Percentiles rank a stretch among this genome's conserved stretches.
phyloP scores from a whole-genome alignment of 2,113 vertebrate genomes.

The Columba livia region DNA sequence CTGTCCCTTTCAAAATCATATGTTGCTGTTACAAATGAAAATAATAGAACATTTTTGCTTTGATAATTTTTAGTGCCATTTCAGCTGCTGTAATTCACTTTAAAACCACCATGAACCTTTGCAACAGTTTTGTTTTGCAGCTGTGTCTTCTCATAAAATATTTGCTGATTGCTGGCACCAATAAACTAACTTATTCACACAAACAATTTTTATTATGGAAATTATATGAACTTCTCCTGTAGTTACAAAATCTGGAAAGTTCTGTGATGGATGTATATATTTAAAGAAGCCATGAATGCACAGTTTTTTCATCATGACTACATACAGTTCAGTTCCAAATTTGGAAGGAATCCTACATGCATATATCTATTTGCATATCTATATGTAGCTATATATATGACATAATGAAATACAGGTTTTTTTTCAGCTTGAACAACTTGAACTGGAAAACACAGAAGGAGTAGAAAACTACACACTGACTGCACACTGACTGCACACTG shows the following conservation, averaged over 20 bases:
- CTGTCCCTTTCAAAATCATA: background rate
- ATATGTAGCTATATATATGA: background rate
- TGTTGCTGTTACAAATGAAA: background rate
- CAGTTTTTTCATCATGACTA: background rate
- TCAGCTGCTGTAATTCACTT: background rate
- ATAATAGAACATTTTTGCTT: background rate
- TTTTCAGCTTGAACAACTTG: background rate
- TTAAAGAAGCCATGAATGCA: background rate
- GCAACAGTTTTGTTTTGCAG: background rate
- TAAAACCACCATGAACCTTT: background rate
- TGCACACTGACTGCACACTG: background rate
- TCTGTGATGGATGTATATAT: background rate
- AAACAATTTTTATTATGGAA: background rate
- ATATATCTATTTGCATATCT: background rate
- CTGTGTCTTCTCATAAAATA: background rate
- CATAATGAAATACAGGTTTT: background rate
- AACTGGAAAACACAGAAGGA: background rate
- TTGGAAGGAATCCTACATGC: background rate
- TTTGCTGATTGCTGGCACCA: background rate
- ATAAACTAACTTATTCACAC: background rate
- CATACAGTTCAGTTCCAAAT: background rate
- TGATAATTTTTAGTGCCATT: background rate
- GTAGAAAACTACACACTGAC: background rate
- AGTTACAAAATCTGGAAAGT: background rate
- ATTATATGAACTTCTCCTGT: background rate